phyloP scores from a whole-genome alignment of 2,888 invertebrate species.

The Coleophora flavipennella region DNA sequence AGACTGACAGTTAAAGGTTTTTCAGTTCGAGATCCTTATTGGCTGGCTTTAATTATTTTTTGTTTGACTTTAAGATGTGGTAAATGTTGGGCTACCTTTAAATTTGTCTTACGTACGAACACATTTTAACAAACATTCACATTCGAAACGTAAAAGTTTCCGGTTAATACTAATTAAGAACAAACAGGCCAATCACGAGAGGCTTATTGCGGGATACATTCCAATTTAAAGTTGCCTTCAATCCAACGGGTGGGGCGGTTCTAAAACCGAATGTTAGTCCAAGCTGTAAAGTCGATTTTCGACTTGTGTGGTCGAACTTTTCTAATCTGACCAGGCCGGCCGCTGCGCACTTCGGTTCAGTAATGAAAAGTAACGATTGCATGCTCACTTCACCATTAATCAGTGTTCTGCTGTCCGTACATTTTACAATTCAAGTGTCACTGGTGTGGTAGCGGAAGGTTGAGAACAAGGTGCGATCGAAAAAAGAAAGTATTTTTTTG shows the following conservation, averaged over 20 bases:
- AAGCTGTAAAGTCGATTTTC: conserved; percentile 70
- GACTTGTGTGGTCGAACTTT: conserved; percentile 64
- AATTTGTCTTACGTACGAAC: too few species aligned
- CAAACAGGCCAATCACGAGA: conserved; percentile 69
- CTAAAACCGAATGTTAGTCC: conserved; percentile 68
- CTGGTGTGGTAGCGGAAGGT: not conserved
- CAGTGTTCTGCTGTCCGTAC: conserved; percentile 31
- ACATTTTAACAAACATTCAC: too few species aligned
- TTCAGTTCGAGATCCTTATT: too few species aligned
- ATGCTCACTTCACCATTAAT: conserved; percentile 65
- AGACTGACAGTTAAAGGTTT: too few species aligned
- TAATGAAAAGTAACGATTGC: conserved; percentile 73
- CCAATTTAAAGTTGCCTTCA: conserved; percentile 71
- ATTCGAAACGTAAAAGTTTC: conserved; percentile 41
- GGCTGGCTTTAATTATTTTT: too few species aligned
- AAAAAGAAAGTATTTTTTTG: too few species aligned
- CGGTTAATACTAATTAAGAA: conserved; percentile 71
- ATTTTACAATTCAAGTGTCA: conserved; percentile 8
- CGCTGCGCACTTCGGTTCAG: conserved; percentile 63
- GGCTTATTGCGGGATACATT: conserved; percentile 71
- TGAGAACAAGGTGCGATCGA: too few species aligned
- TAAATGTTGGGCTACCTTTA: too few species aligned
- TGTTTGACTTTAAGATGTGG: too few species aligned
- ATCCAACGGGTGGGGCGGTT: conserved; percentile 51
- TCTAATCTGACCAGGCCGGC: conserved; percentile 66